phyloP scores from a whole-genome alignment of 1,140 invertebrate genomes.

The Drosophila pallidifrons region DNA sequence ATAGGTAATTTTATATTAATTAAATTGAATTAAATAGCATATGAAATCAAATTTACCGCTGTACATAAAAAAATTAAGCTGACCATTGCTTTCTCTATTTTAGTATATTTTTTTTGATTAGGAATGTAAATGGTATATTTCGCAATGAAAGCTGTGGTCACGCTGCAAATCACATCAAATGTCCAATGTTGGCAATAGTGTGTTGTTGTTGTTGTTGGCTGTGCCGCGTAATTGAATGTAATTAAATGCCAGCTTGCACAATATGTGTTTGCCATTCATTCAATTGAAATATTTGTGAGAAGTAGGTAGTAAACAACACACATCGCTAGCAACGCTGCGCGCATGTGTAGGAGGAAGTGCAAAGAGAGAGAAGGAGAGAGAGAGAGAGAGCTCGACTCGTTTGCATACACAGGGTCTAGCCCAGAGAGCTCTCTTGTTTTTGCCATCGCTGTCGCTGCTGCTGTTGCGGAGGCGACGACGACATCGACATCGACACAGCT shows the following conservation, averaged over 20 bases:
- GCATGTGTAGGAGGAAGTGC: conserved; percentile 33
- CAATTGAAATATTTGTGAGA: conserved; percentile 4
- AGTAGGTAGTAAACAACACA: background rate
- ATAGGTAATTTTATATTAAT: too few species aligned
- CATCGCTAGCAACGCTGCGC: conserved; percentile 44
- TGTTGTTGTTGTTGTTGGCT: background rate
- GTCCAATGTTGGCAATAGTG: background rate
- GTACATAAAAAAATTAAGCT: too few species aligned
- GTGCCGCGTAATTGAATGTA: conserved; percentile 22
- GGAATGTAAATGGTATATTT: background rate
- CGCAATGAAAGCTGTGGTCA: background rate
- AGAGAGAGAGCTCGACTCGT: conserved; percentile 19
- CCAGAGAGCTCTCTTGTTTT: conserved; percentile 11
- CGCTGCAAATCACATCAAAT: conserved; percentile 4
- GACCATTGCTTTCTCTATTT: background rate
- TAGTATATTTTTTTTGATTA: background rate
- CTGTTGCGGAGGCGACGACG: conserved; percentile 5
- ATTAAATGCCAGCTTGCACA: conserved; percentile 22
- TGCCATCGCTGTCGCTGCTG: conserved; percentile 12
- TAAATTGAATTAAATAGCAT: too few species aligned
- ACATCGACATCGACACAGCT: conserved; percentile 1
- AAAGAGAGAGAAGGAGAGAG: conserved; percentile 32
- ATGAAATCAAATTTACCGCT: too few species aligned
- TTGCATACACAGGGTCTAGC: conserved; percentile 14
- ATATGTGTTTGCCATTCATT: conserved; percentile 12